Evolutionary conservation across 2,888 invertebrate genomes (phyloP), one percentile per base, ranked within the genome.

Genomic region (Andrena bucephala): DNA sequence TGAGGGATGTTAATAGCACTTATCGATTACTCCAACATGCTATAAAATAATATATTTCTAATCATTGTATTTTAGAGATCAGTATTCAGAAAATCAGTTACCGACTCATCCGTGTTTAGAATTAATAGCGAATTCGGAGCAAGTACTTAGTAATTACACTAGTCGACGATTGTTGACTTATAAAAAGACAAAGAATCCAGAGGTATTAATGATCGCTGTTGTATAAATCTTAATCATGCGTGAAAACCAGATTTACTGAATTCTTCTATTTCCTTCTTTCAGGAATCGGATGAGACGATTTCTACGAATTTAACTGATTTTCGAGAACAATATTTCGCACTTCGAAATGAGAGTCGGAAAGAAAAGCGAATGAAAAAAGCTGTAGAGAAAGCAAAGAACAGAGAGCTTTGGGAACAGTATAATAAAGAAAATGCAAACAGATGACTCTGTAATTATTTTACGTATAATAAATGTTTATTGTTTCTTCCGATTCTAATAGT

Each of bases 41-140:
- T 10, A n/a, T 48, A 4, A 33, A n/a, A 54, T n/a, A 33, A 78
- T 29, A 20, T 42, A 42, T 24, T 29, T 50, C 29, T 62, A 54
- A 24, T 71, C 70, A 54, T 65, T 36, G 2, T 52, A 52, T 81
- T 78, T 16, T 92, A 97, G 97, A 87, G 96, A 96, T 74, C 97
- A 97, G 85, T 98, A 98, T 93, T 93, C 94, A 0, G 96, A 96
- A 68, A 94, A 96, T 0, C 96, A 96, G 78, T 94, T 99, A 24
- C 99, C 99, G 0, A 94, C 94, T 4, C 98, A 99, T 94, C 96
- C 97, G 2, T 97, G 97, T 90, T 95, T 99, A 79, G 91, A 94
- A 77, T 94, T 99, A 70, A 94, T 97, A 50, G 96, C 96, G 29
- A 99, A 98, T 94, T 97, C 98, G 8, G 99, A 99, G 94, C 99